A percentile compares a stretch with the other conserved stretches of the same genome.
Evolutionary conservation across 2,888 invertebrate genomes (phyloP).

Genomic region (Chymomyza amoena): DNA sequence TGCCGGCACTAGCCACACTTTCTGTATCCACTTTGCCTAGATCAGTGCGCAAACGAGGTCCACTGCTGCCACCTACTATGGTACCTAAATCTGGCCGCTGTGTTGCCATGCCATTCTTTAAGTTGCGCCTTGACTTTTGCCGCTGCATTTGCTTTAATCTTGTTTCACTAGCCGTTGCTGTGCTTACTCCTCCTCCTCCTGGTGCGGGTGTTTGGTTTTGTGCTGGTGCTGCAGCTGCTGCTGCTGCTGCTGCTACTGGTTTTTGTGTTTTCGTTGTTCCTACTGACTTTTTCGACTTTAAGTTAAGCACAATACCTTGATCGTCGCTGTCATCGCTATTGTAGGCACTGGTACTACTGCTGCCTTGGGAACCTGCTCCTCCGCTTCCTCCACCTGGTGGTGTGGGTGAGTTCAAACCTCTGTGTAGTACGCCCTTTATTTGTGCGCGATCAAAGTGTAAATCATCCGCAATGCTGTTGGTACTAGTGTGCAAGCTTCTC

Average conservation of each 20-base stretch:
- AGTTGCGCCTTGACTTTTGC: constrained; percentile 79
- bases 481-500: constrained; percentile 80
- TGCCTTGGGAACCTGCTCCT: constrained; percentile 10
- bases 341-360: constrained; percentile 58
- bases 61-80: constrained; percentile 79
- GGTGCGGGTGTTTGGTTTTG: constrained; percentile 18
- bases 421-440: constrained; percentile 74
- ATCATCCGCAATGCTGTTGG: constrained; percentile 76
- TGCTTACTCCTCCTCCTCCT: constrained; percentile 51
- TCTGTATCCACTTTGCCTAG: constrained; percentile 63
- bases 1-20: constrained; percentile 43
- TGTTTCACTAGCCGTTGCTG: constrained; percentile 66
- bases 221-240: neutral
- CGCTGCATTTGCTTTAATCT: constrained; percentile 80
- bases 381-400: constrained; percentile 31
- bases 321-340: constrained; percentile 59
- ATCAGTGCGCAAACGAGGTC: constrained; percentile 72
- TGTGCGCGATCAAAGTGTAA: constrained; percentile 79
- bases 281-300: constrained; percentile 37
- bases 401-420: constrained; percentile 64
- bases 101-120: constrained; percentile 80
- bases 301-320: constrained; percentile 55
- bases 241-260: neutral
- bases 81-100: constrained; percentile 83
- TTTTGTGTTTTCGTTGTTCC: constrained; percentile 22